A percentile compares a stretch with the other conserved stretches of the same genome.
Evolutionary conservation across 2,797 vertebrate genomes (phyloP).

Genomic region (Gobionotothen gibberifrons): DNA sequence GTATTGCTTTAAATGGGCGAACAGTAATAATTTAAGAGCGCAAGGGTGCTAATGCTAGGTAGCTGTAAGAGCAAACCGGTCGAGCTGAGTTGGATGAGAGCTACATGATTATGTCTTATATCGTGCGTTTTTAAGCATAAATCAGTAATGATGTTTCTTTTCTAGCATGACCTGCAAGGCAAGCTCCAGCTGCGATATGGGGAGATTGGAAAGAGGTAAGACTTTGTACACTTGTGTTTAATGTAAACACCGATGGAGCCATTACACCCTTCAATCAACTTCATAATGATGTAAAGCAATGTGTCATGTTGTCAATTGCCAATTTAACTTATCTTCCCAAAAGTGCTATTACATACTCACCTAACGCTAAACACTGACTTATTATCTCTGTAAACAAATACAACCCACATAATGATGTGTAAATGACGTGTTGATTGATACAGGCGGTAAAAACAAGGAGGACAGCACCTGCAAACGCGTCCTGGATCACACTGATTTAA

Average conservation of each 20-base stretch:
- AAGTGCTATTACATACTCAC: not conserved
- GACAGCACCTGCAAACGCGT: not conserved
- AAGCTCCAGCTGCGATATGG: constrained; percentile 93
- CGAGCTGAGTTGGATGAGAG: too few relatives aligned
- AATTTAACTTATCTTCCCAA: too few relatives aligned
- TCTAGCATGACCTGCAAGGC: constrained; percentile 90
- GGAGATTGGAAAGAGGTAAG: constrained; percentile 92
- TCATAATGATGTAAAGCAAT: too few relatives aligned
- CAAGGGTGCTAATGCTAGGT: too few relatives aligned
- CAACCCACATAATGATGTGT: not conserved
- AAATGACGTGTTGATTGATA: not conserved
- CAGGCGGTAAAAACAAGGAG: not conserved
- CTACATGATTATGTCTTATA: not conserved
- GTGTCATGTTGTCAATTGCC: too few relatives aligned
- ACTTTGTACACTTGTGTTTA: not conserved
- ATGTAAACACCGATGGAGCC: too few relatives aligned
- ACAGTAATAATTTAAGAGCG: not conserved
- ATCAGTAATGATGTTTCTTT: constrained; percentile 20
- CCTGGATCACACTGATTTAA: not conserved
- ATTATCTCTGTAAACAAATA: not conserved
- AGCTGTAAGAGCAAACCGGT: not conserved
- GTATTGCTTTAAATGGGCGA: accelerated
- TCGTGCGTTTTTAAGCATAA: not conserved
- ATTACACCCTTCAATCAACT: too few relatives aligned
- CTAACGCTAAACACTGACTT: not conserved